phyloP scores from a whole-genome alignment of 1,140 invertebrate genomes.

The Venustaconcha ellipsiformis region DNA sequence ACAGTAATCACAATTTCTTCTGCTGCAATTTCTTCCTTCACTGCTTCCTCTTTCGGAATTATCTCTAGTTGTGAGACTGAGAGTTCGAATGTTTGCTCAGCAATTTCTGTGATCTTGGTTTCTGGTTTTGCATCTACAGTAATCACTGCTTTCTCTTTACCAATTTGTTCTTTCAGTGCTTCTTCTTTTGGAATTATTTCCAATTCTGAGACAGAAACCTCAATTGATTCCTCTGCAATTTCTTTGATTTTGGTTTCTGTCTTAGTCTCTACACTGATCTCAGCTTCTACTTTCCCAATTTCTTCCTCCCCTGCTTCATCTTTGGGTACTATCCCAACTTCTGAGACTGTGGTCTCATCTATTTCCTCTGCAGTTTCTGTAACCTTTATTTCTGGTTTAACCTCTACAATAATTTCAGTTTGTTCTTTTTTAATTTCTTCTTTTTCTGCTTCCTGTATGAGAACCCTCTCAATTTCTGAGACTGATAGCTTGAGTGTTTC shows the following conservation, averaged over 20 bases:
- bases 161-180: neutral
- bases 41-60: neutral
- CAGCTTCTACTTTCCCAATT: neutral
- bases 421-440: conserved; percentile 11
- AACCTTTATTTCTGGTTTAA: neutral
- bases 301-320: conserved; percentile 20
- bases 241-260: neutral
- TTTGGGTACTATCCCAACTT: neutral
- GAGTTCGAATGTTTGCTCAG: neutral
- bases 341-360: neutral
- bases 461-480: neutral
- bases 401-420: neutral
- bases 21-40: conserved; percentile 9
- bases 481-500: neutral
- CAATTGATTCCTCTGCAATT: neutral
- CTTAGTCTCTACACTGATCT: neutral
- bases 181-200: neutral
- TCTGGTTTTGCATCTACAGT: neutral
- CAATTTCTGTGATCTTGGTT: neutral
- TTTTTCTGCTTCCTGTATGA: conserved; percentile 4
- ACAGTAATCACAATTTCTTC: conserved; percentile 16
- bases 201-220: neutral
- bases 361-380: neutral
- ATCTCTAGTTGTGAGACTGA: neutral
- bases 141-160: neutral